Evolutionary conservation across 2,888 invertebrate species (phyloP).

Genomic region (Tyria jacobaeae): DNA sequence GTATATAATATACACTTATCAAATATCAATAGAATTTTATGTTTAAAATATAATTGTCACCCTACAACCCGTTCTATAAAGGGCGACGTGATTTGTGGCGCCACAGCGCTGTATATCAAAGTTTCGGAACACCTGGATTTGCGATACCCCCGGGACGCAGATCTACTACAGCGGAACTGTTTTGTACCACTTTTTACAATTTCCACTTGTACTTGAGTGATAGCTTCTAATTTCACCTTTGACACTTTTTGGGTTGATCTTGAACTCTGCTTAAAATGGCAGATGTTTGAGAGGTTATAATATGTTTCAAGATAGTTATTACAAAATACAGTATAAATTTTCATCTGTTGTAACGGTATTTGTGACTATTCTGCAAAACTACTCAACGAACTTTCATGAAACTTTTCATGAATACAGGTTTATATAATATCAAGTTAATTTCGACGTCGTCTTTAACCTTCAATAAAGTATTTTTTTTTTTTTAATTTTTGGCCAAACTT

Average conservation of each 20-base stretch:
- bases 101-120: slow-evolving; percentile 55
- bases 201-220: slow-evolving; percentile 31
- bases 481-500: too few relatives aligned
- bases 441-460: too few relatives aligned
- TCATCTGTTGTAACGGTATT: too few relatives aligned
- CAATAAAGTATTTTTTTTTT: too few relatives aligned
- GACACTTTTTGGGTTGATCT: slow-evolving; percentile 17
- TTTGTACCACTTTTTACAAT: slow-evolving; percentile 30
- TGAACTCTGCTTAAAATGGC: neutral
- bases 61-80: slow-evolving; percentile 52
- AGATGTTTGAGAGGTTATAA: neutral
- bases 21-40: too few relatives aligned
- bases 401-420: too few relatives aligned
- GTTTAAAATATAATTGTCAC: slow-evolving; percentile 21
- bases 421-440: too few relatives aligned
- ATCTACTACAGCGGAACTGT: slow-evolving; percentile 27
- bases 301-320: too few relatives aligned
- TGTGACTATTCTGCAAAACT: too few relatives aligned
- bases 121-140: slow-evolving; percentile 56
- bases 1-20: too few relatives aligned
- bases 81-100: slow-evolving; percentile 61
- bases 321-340: too few relatives aligned
- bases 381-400: too few relatives aligned
- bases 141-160: slow-evolving; percentile 36
- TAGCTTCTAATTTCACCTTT: slow-evolving; percentile 26